A percentile compares a stretch with the other conserved stretches of the same genome.
These are phyloP conservation scores for Tetrapedia diversipes DNA, from an alignment of 2,888 invertebrate genomes.

Conservation along the genomic window DNA sequence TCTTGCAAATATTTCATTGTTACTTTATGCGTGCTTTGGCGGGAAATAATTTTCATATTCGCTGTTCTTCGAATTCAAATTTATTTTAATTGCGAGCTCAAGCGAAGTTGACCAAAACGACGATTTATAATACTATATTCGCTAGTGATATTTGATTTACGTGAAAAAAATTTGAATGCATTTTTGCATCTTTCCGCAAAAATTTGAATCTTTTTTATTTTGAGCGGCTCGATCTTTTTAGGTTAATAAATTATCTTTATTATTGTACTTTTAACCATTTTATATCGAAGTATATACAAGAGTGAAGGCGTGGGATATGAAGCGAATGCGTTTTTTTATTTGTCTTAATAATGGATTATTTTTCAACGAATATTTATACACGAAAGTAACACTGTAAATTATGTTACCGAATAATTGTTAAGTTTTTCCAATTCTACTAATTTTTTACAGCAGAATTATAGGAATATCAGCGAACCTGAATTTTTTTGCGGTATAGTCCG, in stretches of 20 bases:
- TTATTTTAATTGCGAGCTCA: neutral
- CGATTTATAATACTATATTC: neutral
- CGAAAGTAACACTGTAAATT: too few species aligned
- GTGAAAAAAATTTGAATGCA: neutral
- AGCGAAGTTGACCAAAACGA: neutral
- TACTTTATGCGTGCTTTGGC: neutral
- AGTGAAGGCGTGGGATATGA: too few species aligned
- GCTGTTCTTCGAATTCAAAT: neutral
- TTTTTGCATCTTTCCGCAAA: neutral
- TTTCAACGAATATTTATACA: too few species aligned
- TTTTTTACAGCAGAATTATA: neutral
- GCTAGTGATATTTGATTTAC: slow-evolving; percentile 11
- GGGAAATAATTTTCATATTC: slow-evolving; percentile 1
- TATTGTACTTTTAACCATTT: neutral
- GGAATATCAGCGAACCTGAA: neutral
- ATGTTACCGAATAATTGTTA: too few species aligned
- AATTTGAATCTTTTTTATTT: neutral
- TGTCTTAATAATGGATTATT: too few species aligned
- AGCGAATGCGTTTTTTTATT: too few species aligned
- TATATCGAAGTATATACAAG: neutral
- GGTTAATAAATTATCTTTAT: neutral
- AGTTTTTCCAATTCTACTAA: neutral
- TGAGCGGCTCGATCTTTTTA: neutral
- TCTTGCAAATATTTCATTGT: neutral
- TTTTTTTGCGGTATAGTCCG: neutral